Conservation (phyloP, 2,797 vertebrate genomes). For the Diglossa cyanea region DNA sequence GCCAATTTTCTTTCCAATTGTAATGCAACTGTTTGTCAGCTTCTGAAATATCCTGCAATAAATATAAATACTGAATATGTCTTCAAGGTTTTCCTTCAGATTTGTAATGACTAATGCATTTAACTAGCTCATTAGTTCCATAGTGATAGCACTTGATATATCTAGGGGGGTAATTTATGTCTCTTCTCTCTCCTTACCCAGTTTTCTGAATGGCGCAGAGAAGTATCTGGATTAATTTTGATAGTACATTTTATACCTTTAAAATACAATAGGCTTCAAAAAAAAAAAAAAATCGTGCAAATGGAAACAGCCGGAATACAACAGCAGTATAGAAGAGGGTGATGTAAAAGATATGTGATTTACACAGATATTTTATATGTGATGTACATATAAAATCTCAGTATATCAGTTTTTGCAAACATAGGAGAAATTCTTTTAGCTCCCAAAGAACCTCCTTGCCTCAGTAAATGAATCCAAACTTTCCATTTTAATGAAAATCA, state of each 20-base stretch:
- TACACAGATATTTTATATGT: background rate
- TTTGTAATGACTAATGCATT: background rate
- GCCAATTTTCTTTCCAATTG: background rate
- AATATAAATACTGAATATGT: background rate
- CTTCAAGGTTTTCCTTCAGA: background rate
- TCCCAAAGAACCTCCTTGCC: background rate
- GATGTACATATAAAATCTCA: background rate
- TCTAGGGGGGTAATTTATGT: background rate
- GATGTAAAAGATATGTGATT: background rate
- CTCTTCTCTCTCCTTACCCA: background rate
- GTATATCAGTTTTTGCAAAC: background rate
- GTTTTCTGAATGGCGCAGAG: background rate
- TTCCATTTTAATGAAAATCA: background rate
- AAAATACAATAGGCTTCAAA: background rate
- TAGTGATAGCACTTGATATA: background rate
- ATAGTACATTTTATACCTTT: background rate
- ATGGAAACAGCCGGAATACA: background rate
- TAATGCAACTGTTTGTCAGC: background rate
- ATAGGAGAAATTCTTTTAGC: background rate
- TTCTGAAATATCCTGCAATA: background rate
- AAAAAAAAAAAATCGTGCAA: background rate
- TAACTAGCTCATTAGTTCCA: background rate
- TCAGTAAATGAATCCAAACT: background rate
- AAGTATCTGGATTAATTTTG: background rate
- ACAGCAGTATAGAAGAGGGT: background rate